Evolutionary conservation across 2,888 invertebrate species (phyloP).

Genomic region (Aphidoletes aphidimyza): DNA sequence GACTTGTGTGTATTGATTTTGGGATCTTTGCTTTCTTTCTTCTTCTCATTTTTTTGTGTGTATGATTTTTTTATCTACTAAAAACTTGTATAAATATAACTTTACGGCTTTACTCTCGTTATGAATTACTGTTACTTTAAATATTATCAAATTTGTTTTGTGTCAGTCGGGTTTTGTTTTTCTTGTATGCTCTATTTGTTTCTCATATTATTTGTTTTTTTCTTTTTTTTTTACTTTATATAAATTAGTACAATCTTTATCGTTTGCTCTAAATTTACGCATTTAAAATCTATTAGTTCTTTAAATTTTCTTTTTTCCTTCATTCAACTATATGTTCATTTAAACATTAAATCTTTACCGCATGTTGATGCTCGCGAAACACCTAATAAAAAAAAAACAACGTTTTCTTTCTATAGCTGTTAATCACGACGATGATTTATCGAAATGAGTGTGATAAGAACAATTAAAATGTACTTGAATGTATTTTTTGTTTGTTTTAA

Average conservation of each 20-base stretch:
- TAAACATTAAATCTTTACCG: slow-evolving; percentile 47
- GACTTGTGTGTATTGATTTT: slow-evolving; percentile 33
- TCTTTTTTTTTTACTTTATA: background rate
- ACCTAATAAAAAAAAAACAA: slow-evolving; percentile 10
- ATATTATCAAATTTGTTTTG: slow-evolving; percentile 50
- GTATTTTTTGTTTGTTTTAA: no score
- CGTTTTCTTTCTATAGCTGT: slow-evolving; percentile 38
- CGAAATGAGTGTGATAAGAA: slow-evolving; percentile 29
- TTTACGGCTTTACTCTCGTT: slow-evolving; percentile 49
- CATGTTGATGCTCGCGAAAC: slow-evolving; percentile 42
- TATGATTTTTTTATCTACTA: slow-evolving; percentile 50
- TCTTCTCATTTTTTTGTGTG: background rate
- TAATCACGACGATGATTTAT: slow-evolving; percentile 14
- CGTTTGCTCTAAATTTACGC: slow-evolving; percentile 47
- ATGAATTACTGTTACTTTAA: slow-evolving; percentile 49
- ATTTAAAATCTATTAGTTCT: slow-evolving; percentile 45
- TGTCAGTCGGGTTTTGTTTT: slow-evolving; percentile 50
- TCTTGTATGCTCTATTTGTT: slow-evolving; percentile 44
- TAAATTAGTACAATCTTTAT: slow-evolving; percentile 51
- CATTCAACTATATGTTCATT: slow-evolving; percentile 44
- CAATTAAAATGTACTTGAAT: no score
- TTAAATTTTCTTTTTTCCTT: no score
- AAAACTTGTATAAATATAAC: slow-evolving; percentile 51
- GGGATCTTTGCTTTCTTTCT: background rate
- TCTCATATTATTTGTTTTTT: background rate